phyloP scores from a whole-genome alignment of 2,888 invertebrate species.

The Drosophila dives region DNA sequence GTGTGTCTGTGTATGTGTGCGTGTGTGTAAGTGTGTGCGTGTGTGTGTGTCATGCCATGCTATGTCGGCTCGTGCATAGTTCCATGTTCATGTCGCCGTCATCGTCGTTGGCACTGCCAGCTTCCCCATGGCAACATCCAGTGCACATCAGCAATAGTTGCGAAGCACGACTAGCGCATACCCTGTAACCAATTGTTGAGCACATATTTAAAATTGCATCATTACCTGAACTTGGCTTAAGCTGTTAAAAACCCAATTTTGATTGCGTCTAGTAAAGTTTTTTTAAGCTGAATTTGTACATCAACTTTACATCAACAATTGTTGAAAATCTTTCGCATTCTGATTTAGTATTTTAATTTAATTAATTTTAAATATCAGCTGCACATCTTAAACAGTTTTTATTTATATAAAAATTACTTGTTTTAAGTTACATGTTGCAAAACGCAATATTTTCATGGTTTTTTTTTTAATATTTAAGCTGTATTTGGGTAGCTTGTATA shows the following conservation, averaged over 20 bases:
- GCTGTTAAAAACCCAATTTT: not conserved
- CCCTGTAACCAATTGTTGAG: not conserved
- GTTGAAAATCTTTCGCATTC: not conserved
- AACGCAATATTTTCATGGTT: not conserved
- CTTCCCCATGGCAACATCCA: conserved; percentile 45
- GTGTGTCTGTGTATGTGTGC: conserved; percentile 14
- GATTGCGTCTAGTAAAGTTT: not conserved
- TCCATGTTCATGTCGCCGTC: conserved; percentile 66
- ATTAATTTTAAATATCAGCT: not conserved
- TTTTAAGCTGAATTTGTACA: not conserved
- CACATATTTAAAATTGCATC: not conserved
- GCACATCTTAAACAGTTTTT: not conserved
- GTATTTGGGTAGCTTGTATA: no score
- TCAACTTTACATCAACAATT: not conserved
- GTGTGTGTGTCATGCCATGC: conserved; percentile 45
- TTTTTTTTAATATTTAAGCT: not conserved
- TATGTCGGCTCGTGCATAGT: conserved; percentile 74
- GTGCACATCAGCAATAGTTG: conserved; percentile 23
- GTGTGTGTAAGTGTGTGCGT: conserved; percentile 22
- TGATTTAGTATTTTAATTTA: not conserved
- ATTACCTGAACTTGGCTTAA: not conserved
- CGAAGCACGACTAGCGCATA: conserved; percentile 3
- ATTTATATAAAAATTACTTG: not conserved
- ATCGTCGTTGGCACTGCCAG: conserved; percentile 53
- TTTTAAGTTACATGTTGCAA: not conserved